Percentiles rank a stretch among this genome's conserved stretches.
These are phyloP conservation scores for Phylloscopus trochiloides DNA, from an alignment of 2,113 vertebrate genomes.

Conservation along the genomic window DNA sequence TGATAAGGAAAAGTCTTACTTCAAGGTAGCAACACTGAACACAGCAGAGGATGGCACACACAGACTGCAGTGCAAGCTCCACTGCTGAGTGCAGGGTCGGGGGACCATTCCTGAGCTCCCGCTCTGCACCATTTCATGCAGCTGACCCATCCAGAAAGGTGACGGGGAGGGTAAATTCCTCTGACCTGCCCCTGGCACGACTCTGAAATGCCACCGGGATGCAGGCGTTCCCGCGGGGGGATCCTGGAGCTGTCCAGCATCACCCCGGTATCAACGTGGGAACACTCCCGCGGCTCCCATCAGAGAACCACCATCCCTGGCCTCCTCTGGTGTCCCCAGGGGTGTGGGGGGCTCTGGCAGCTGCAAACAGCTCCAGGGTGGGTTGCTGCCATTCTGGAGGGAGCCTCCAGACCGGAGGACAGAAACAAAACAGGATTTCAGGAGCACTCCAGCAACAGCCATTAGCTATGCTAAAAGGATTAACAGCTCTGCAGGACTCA, in stretches of 20 bases:
- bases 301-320: not conserved
- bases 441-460: constrained; percentile 2
- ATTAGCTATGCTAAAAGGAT: constrained; percentile 55
- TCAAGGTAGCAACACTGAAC: not conserved
- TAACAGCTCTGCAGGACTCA: constrained; percentile 51
- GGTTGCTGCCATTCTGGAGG: not conserved
- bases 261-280: fast-evolving
- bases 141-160: not conserved
- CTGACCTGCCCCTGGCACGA: not conserved
- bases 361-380: not conserved
- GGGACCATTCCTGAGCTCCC: not conserved
- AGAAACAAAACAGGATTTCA: not conserved
- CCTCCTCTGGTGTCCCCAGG: not conserved
- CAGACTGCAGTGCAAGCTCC: not conserved
- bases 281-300: not conserved
- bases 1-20: not conserved
- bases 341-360: not conserved
- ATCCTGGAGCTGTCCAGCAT: not conserved
- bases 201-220: fast-evolving
- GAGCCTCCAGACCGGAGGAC: not conserved
- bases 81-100: not conserved
- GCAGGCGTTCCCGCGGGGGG: fast-evolving
- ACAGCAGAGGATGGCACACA: not conserved
- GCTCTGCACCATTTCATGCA: too few relatives aligned
- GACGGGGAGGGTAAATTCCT: fast-evolving